Evolutionary conservation across 1,140 invertebrate genomes (phyloP).

Genomic region (Drosophila triauraria): DNA sequence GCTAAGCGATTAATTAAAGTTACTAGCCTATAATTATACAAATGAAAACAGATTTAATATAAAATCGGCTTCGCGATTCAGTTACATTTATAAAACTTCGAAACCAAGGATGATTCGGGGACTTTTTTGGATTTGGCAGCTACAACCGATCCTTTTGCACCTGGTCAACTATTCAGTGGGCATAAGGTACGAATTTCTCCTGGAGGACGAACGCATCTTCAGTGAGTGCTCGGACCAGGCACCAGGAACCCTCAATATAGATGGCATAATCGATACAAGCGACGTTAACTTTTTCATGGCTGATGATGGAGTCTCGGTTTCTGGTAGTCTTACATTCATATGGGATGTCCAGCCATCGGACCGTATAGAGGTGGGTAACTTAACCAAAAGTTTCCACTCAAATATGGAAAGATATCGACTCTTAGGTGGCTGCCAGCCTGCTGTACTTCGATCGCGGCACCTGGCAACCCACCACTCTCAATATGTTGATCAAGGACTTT

Average conservation of each 20-base stretch:
- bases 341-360: conserved; percentile 3
- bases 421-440: background rate
- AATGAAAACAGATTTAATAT: background rate
- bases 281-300: background rate
- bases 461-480: conserved; percentile 19
- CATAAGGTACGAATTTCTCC: background rate
- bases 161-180: background rate
- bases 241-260: background rate
- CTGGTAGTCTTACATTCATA: background rate
- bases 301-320: background rate
- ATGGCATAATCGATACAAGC: background rate
- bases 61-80: background rate
- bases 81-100: background rate
- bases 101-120: background rate
- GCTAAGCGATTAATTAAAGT: background rate
- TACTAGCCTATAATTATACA: background rate
- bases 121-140: background rate
- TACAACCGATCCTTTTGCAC: background rate
- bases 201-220: conserved; percentile 8
- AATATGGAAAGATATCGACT: background rate
- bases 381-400: too few species aligned
- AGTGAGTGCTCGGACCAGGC: background rate
- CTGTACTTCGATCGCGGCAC: conserved; percentile 6
- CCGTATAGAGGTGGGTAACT: conserved; percentile 18
- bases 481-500: background rate